Evolutionary conservation across 64 coral and sea anemone genomes (phyloP).

Genomic region (Stichodactyla mertensii): DNA sequence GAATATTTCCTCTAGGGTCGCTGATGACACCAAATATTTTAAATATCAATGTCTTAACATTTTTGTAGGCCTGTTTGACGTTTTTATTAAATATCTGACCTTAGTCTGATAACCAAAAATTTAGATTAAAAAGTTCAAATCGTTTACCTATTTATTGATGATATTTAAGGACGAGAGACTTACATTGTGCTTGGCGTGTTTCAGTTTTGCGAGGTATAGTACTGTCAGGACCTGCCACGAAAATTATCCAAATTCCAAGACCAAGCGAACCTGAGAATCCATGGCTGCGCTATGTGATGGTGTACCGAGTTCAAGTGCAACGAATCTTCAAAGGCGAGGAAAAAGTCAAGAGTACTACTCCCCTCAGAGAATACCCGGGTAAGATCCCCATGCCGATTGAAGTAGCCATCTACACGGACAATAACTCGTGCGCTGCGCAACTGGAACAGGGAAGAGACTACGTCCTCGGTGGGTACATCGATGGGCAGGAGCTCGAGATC

Average conservation of each 20-base stretch:
- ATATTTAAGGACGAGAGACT: not conserved
- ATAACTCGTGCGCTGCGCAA: constrained; percentile 11
- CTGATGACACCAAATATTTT: too few species aligned
- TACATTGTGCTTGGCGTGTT: not conserved
- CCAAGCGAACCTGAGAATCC: not conserved
- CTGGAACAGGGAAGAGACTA: not conserved
- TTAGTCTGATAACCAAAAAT: too few species aligned
- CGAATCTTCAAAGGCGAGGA: not conserved
- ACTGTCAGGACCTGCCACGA: not conserved
- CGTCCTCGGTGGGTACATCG: constrained; percentile 9
- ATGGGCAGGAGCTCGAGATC: not conserved
- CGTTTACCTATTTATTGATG: too few species aligned
- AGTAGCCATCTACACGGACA: constrained; percentile 13
- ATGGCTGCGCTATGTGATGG: not conserved
- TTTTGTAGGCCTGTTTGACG: too few species aligned
- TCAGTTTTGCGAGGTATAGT: not conserved
- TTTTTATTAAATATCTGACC: too few species aligned
- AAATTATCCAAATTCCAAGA: not conserved
- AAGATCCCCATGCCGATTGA: not conserved
- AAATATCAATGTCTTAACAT: too few species aligned
- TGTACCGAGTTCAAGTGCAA: not conserved
- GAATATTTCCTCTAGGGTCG: too few species aligned
- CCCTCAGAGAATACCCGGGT: not conserved
- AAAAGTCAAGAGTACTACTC: not conserved
- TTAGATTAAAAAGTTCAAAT: too few species aligned